These are phyloP conservation scores for Macropodus opercularis DNA, from an alignment of 2,797 vertebrate genomes.

Conservation along the genomic window DNA sequence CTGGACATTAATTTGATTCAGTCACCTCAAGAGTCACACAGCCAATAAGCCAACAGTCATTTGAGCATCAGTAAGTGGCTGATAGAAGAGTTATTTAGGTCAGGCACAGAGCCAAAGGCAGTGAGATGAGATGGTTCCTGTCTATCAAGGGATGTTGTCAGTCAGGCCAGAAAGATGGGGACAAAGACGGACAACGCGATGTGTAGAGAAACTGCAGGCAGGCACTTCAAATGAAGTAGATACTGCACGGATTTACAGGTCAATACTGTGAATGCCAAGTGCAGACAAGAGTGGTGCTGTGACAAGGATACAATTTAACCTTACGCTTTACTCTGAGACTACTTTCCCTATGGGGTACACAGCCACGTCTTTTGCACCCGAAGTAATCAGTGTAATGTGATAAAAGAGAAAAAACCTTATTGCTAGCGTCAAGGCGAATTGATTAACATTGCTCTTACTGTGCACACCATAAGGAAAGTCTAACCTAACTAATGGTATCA, in stretches of 20 bases:
- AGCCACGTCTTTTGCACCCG: slow-evolving; percentile 29
- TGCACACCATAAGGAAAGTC: not conserved
- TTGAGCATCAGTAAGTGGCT: slow-evolving; percentile 35
- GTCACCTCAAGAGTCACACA: slow-evolving; percentile 27
- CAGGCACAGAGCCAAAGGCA: slow-evolving; percentile 52
- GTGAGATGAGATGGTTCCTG: slow-evolving; percentile 49
- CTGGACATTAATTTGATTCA: slow-evolving; percentile 18
- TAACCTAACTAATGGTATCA: too few relatives aligned
- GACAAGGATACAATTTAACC: slow-evolving; percentile 38
- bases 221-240: slow-evolving; percentile 36
- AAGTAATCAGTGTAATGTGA: slow-evolving; percentile 6
- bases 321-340: slow-evolving; percentile 4
- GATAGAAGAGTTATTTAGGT: slow-evolving; percentile 71
- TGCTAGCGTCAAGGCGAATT: not conserved
- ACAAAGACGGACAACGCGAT: slow-evolving; percentile 45
- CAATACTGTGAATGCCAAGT: slow-evolving; percentile 45
- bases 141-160: slow-evolving; percentile 33
- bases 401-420: slow-evolving; percentile 12
- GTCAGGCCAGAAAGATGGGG: slow-evolving; percentile 45
- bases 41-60: slow-evolving; percentile 42
- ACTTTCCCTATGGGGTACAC: slow-evolving; percentile 17
- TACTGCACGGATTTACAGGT: slow-evolving; percentile 50
- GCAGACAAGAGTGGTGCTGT: slow-evolving; percentile 39
- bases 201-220: slow-evolving; percentile 30
- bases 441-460: not conserved